Evolutionary conservation across 2,888 invertebrate species (phyloP).

Genomic region (Drosophila algonquin): DNA sequence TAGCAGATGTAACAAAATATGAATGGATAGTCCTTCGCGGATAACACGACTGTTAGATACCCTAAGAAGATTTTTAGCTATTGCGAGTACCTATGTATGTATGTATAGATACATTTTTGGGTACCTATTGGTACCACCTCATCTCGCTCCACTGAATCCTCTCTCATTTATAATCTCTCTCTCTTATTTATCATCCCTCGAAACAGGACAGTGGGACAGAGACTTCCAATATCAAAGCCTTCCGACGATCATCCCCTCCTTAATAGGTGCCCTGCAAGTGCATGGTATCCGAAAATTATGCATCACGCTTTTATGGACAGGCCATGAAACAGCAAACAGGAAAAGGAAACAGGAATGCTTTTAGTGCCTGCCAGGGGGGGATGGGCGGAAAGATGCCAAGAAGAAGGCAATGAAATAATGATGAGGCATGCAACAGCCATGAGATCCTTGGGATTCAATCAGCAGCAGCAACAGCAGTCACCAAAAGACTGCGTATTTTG

Average conservation of each 20-base stretch:
- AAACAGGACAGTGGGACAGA: too few relatives aligned
- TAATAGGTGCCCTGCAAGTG: too few relatives aligned
- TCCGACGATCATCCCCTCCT: too few relatives aligned
- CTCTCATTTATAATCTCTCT: too few relatives aligned
- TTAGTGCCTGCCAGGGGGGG: conserved; percentile 10
- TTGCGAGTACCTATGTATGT: not conserved
- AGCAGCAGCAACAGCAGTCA: not conserved
- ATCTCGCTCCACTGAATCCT: too few relatives aligned
- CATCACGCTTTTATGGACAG: conserved; percentile 42
- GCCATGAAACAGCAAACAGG: conserved; percentile 18
- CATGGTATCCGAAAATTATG: conserved; percentile 32
- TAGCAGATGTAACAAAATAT: not conserved
- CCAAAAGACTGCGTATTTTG: too few relatives aligned
- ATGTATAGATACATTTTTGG: too few relatives aligned
- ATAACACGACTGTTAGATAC: not conserved
- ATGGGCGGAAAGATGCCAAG: not conserved
- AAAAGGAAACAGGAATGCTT: conserved; percentile 25
- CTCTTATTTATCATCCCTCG: too few relatives aligned
- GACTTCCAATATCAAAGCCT: too few relatives aligned
- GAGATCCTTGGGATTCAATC: not conserved
- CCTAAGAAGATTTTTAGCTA: not conserved
- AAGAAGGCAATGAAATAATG: not conserved
- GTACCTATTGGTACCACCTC: too few relatives aligned
- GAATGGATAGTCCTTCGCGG: not conserved
- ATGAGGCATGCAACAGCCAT: not conserved